Percentiles rank a stretch among this genome's conserved stretches.
Conservation (phyloP, 2,797 vertebrate genomes). For the Channa striata region DNA sequence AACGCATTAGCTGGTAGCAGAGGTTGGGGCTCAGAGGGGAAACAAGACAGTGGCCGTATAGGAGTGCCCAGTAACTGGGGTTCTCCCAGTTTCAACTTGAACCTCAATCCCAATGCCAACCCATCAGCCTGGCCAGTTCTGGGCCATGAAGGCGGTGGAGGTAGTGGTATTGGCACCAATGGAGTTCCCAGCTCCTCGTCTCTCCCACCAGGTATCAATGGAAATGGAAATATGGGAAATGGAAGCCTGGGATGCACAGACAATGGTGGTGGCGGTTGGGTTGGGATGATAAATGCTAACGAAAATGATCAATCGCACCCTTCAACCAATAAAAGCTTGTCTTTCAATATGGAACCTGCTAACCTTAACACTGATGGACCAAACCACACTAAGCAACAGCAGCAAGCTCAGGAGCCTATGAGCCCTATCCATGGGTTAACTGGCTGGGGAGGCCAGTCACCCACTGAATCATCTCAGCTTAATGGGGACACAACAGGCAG, state of each 20-base stretch:
- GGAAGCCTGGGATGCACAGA: constrained; percentile 86
- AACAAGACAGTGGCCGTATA: constrained; percentile 85
- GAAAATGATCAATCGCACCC: constrained; percentile 86
- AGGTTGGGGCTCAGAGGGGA: constrained; percentile 90
- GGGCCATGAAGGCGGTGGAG: constrained; percentile 90
- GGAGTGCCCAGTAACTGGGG: constrained; percentile 75
- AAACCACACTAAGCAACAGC: constrained; percentile 92
- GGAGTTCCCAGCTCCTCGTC: constrained; percentile 69
- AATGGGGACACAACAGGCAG: constrained; percentile 89
- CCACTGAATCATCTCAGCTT: constrained; percentile 94
- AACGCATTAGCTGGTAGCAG: constrained; percentile 76
- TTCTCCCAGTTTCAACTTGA: constrained; percentile 94
- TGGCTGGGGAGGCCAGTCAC: constrained; percentile 91
- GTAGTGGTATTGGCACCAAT: constrained; percentile 84
- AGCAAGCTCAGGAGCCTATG: constrained; percentile 83
- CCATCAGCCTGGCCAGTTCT: constrained; percentile 96
- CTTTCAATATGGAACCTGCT: constrained; percentile 95
- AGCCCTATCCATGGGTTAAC: constrained; percentile 93
- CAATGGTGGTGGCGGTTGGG: constrained; percentile 87
- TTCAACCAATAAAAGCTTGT: constrained; percentile 92
- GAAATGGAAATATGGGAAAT: constrained; percentile 82
- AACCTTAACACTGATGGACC: constrained; percentile 98
- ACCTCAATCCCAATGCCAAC: constrained; percentile 97
- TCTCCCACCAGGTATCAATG: constrained; percentile 72
- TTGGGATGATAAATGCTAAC: constrained; percentile 87